Evolutionary conservation across 2,113 vertebrate species (phyloP).

Genomic region (Oreocharis arfaki): DNA sequence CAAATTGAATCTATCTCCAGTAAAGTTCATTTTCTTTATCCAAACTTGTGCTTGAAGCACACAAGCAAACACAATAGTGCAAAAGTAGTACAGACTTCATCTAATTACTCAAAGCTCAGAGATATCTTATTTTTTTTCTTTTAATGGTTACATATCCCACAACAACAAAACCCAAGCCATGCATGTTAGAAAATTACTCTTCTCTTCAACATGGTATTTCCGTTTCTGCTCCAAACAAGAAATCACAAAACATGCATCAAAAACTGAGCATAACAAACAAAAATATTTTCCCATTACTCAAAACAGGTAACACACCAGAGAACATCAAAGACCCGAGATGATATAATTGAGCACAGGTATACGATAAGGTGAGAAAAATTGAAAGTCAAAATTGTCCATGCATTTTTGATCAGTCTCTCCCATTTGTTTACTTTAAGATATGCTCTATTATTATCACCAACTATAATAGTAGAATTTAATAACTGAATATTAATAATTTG

Average conservation of each 20-base stretch:
- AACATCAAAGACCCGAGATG: background rate
- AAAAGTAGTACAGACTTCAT: background rate
- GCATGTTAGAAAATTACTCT: background rate
- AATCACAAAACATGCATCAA: background rate
- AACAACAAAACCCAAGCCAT: background rate
- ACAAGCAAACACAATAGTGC: background rate
- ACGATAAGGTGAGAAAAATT: background rate
- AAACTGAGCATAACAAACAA: background rate
- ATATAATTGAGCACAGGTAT: background rate
- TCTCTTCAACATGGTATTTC: background rate
- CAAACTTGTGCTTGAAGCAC: background rate
- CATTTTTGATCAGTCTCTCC: background rate
- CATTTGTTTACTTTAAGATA: background rate
- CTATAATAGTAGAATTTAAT: background rate
- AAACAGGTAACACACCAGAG: background rate
- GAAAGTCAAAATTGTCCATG: background rate
- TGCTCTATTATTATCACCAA: background rate
- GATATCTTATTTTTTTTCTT: background rate
- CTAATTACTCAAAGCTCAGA: conserved; percentile 15
- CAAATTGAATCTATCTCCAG: background rate
- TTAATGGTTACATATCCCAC: background rate
- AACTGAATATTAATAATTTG: background rate
- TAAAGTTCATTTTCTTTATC: background rate
- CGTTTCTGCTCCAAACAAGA: background rate
- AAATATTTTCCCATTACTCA: background rate